Percentiles rank a stretch among this genome's conserved stretches.
Conservation (phyloP, 2,113 vertebrate genomes). For the Caranx melampygus region DNA sequence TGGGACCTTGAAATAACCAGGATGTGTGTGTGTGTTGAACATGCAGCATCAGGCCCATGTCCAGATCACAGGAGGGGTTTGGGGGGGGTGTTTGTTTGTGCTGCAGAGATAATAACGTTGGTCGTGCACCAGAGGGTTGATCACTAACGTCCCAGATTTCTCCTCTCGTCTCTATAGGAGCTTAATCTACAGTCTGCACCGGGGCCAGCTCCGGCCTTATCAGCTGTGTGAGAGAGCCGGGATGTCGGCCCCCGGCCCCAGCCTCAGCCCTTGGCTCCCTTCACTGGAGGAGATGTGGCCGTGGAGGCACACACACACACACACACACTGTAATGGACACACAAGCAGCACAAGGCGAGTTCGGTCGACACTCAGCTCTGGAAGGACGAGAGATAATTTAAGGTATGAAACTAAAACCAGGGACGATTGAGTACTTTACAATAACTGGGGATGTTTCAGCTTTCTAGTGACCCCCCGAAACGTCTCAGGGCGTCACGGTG, state of each 20-base stretch:
- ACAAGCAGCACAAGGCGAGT: slow-evolving; percentile 22
- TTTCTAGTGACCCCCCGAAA: neutral
- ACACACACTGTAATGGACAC: slow-evolving; percentile 30
- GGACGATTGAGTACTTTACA: too few species aligned
- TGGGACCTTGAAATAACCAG: neutral
- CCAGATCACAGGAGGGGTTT: neutral
- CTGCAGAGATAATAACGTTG: slow-evolving; percentile 55
- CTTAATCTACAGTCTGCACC: slow-evolving; percentile 67
- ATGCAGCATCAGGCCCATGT: slow-evolving; percentile 10
- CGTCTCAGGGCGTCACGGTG: too few species aligned
- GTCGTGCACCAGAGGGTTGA: slow-evolving; percentile 30
- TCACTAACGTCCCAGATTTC: slow-evolving; percentile 55
- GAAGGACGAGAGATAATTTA: neutral
- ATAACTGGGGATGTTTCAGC: neutral
- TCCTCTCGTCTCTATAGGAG: slow-evolving; percentile 53
- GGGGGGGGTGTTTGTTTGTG: neutral
- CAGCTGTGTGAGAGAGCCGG: slow-evolving; percentile 58
- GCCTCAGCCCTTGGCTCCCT: slow-evolving; percentile 44
- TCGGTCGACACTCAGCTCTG: slow-evolving; percentile 35
- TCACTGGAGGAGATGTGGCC: slow-evolving; percentile 44
- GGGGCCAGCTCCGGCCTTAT: slow-evolving; percentile 59
- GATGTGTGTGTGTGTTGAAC: slow-evolving; percentile 2
- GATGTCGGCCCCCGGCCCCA: slow-evolving; percentile 33
- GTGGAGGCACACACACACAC: slow-evolving; percentile 40
- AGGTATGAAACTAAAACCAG: too few species aligned